Evolutionary conservation across 2,888 invertebrate genomes (phyloP).

Genomic region (Brachyptera putata): DNA sequence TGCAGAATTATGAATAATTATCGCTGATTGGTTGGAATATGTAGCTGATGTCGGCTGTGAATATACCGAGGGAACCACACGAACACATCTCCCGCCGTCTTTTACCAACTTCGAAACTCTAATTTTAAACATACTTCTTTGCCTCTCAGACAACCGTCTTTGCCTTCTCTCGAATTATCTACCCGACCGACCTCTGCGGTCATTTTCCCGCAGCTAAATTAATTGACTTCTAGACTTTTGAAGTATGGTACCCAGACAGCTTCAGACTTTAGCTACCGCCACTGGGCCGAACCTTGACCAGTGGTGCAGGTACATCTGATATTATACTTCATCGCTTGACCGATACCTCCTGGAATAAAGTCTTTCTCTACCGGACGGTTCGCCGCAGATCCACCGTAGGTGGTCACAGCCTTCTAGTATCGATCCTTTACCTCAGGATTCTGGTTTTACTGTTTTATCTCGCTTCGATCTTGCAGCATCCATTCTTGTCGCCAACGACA

Average conservation of each 20-base stretch:
- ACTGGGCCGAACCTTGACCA: slow-evolving; percentile 1
- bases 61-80: too few species aligned
- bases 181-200: neutral
- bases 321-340: neutral
- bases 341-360: neutral
- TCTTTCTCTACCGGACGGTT: neutral
- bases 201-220: slow-evolving; percentile 16
- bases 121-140: too few species aligned
- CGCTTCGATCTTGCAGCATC: slow-evolving; percentile 4
- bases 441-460: neutral
- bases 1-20: too few species aligned
- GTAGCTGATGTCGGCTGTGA: too few species aligned
- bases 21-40: too few species aligned
- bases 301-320: neutral
- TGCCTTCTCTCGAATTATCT: neutral
- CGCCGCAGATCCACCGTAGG: slow-evolving; percentile 10
- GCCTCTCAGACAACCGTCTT: neutral
- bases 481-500: neutral
- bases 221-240: slow-evolving; percentile 8
- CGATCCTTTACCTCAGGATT: slow-evolving; percentile 2
- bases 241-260: neutral
- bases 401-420: neutral
- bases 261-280: neutral
- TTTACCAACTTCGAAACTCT: too few species aligned
- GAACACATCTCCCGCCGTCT: too few species aligned